These are phyloP conservation scores for Apamea epomidion DNA, from an alignment of 2,888 invertebrate species.

Conservation along the genomic window DNA sequence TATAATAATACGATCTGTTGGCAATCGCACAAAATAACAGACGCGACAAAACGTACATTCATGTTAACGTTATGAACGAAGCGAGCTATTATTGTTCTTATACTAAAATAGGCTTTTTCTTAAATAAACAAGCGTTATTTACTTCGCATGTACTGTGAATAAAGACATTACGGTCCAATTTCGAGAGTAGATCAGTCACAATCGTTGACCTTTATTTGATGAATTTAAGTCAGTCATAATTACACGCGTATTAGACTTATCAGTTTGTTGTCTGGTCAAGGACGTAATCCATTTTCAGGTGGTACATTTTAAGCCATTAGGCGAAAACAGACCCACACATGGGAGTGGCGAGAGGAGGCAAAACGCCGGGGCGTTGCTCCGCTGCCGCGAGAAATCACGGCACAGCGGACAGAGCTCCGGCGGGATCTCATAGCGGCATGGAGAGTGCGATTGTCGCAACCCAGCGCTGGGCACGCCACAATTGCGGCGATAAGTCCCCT, in stretches of 20 bases:
- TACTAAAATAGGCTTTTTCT: slow-evolving; percentile 23
- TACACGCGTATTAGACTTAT: background rate
- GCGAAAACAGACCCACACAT: too few relatives aligned
- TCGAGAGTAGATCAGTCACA: background rate
- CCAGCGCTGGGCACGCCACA: too few relatives aligned
- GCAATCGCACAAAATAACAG: slow-evolving; percentile 47
- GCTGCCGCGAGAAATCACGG: too few relatives aligned
- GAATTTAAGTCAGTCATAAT: slow-evolving; percentile 1
- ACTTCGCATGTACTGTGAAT: background rate
- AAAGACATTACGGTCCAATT: slow-evolving; percentile 18
- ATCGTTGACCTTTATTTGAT: background rate
- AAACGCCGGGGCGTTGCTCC: too few relatives aligned
- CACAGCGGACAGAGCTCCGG: too few relatives aligned
- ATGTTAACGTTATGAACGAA: slow-evolving; percentile 25
- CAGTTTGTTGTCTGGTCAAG: background rate
- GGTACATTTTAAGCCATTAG: background rate
- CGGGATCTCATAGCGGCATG: too few relatives aligned
- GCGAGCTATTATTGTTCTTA: slow-evolving; percentile 10
- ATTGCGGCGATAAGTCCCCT: too few relatives aligned
- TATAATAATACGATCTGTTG: slow-evolving; percentile 41
- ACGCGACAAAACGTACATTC: slow-evolving; percentile 29
- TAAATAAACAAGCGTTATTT: slow-evolving; percentile 32
- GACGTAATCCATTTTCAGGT: background rate
- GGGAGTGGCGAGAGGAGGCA: too few relatives aligned
- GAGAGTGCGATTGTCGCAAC: too few relatives aligned